Evolutionary conservation across 2,888 invertebrate species (phyloP).

Genomic region (Cyclophora punctaria): DNA sequence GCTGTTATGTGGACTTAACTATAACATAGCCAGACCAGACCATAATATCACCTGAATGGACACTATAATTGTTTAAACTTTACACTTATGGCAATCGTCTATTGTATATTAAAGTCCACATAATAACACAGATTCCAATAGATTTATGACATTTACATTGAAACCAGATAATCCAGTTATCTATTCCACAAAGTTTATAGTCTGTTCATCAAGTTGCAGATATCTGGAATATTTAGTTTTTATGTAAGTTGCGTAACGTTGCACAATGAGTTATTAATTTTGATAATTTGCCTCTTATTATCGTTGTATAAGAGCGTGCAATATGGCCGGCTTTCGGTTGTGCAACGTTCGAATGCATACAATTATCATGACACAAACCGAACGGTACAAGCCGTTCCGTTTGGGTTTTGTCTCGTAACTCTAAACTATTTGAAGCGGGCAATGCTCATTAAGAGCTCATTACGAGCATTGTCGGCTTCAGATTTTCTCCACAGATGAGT

Average conservation of each 20-base stretch:
- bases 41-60: not conserved
- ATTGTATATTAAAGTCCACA: not conserved
- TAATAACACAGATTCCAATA: slow-evolving; percentile 18
- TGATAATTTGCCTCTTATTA: not conserved
- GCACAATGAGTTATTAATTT: slow-evolving; percentile 15
- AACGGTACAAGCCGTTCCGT: slow-evolving; percentile 11
- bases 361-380: slow-evolving; percentile 21
- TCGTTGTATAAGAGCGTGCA: not conserved
- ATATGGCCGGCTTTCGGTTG: slow-evolving; percentile 1
- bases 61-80: not conserved
- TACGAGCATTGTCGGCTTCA: slow-evolving; percentile 33
- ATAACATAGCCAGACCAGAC: not conserved
- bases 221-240: slow-evolving; percentile 25
- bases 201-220: slow-evolving; percentile 2
- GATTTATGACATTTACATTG: slow-evolving; percentile 16
- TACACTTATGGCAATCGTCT: not conserved
- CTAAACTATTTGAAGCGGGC: slow-evolving; percentile 21
- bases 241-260: slow-evolving; percentile 19
- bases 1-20: not conserved
- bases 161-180: slow-evolving; percentile 29
- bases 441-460: slow-evolving; percentile 17
- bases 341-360: slow-evolving; percentile 21
- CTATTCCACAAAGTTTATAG: slow-evolving; percentile 5
- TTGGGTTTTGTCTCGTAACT: slow-evolving; percentile 19
- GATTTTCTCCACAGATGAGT: slow-evolving; percentile 40